A percentile compares a stretch with the other conserved stretches of the same genome.
Conservation (phyloP, 2,888 invertebrate genomes). For the Trichopria drosophilae region DNA sequence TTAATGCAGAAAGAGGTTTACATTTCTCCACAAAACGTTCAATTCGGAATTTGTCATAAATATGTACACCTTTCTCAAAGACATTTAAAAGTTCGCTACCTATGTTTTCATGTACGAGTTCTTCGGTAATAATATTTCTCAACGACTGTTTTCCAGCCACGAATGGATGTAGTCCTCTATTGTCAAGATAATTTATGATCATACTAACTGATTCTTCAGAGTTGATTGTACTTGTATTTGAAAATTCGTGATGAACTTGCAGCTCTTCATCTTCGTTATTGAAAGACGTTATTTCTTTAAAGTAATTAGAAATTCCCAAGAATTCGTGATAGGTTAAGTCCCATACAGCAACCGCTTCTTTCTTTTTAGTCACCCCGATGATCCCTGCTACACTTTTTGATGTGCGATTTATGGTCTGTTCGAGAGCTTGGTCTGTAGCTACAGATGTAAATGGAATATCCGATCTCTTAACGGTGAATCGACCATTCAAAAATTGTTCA, state of each 20-base stretch:
- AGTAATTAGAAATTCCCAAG: background rate
- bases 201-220: background rate
- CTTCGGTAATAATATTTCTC: conserved; percentile 15
- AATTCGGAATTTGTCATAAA: background rate
- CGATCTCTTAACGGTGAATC: conserved; percentile 14
- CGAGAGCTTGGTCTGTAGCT: conserved; percentile 16
- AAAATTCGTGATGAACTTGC: conserved; percentile 9
- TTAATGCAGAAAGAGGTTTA: background rate
- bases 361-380: conserved; percentile 16
- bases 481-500: background rate
- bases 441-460: conserved; percentile 15
- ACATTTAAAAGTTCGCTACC: conserved; percentile 4
- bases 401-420: conserved; percentile 22
- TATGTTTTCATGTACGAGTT: background rate
- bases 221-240: background rate
- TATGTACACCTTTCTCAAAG: background rate
- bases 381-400: conserved; percentile 14
- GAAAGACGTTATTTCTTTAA: conserved; percentile 1
- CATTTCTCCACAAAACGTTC: conserved; percentile 8
- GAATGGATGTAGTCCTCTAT: background rate
- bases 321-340: conserved; percentile 7
- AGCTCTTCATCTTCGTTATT: background rate
- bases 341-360: conserved; percentile 9
- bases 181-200: background rate
- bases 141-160: background rate